phyloP scores from a whole-genome alignment of 2,797 vertebrate species.

The Cephalopachus bancanus region DNA sequence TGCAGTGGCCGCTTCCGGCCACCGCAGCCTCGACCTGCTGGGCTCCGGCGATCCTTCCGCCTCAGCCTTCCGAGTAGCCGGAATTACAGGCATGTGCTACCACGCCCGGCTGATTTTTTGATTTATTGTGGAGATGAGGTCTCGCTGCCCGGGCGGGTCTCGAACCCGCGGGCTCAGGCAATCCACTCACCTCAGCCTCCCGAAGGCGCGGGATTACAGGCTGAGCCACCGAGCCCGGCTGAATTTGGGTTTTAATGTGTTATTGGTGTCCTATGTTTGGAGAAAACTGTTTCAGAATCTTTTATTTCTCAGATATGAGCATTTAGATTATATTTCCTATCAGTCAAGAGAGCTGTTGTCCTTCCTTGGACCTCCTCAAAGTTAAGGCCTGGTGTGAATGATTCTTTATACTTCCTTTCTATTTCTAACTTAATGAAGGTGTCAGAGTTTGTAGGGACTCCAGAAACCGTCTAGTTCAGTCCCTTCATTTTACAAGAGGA shows the following conservation, averaged over 20 bases:
- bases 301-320: constrained; percentile 25
- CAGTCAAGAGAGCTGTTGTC: constrained; percentile 40
- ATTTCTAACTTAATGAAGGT: constrained; percentile 70
- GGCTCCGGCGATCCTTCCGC: too few species aligned
- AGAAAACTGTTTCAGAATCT: constrained; percentile 45
- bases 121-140: too few species aligned
- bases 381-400: background rate
- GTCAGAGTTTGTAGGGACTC: background rate
- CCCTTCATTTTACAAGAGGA: constrained; percentile 47
- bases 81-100: too few species aligned
- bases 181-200: too few species aligned
- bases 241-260: constrained; percentile 37
- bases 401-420: constrained; percentile 36
- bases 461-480: background rate
- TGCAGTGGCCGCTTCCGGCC: too few species aligned
- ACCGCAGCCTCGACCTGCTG: too few species aligned
- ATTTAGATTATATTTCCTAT: background rate
- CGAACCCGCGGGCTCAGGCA: too few species aligned
- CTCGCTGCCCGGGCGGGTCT: too few species aligned
- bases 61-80: too few species aligned
- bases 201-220: too few species aligned
- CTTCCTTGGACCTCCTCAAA: constrained; percentile 41
- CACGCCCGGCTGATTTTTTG: too few species aligned
- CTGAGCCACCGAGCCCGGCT: too few species aligned
- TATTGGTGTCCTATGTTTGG: constrained; percentile 26